Evolutionary conservation across 1,140 invertebrate species (phyloP).

Genomic region (Chironomus striatipennis): DNA sequence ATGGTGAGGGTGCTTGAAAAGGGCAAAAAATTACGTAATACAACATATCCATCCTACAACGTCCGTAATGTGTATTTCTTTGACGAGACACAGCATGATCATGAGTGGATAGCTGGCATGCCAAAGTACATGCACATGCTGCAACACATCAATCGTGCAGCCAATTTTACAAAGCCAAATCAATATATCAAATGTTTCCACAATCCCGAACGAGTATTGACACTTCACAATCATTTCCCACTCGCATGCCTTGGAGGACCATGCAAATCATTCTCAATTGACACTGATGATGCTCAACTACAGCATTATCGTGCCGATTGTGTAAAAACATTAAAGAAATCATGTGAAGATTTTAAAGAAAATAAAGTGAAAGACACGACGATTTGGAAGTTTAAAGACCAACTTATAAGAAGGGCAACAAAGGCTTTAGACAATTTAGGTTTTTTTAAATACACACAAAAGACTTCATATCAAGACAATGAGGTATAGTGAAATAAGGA

Average conservation of each 20-base stretch:
- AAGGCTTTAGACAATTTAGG: conserved; percentile 60
- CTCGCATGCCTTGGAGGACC: conserved; percentile 75
- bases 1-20: conserved; percentile 67
- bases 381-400: conserved; percentile 79
- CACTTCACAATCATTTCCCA: conserved; percentile 89
- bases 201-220: conserved; percentile 78
- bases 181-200: conserved; percentile 93
- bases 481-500: too few relatives aligned
- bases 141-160: conserved; percentile 82
- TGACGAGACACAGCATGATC: conserved; percentile 75
- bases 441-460: conserved; percentile 48
- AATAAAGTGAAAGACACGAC: conserved; percentile 76
- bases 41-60: conserved; percentile 73
- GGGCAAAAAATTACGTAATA: conserved; percentile 56
- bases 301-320: conserved; percentile 92
- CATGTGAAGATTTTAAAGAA: conserved; percentile 72
- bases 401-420: conserved; percentile 59
- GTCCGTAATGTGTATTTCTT: conserved; percentile 91
- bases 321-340: conserved; percentile 78
- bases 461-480: too few relatives aligned
- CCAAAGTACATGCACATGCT: conserved; percentile 90
- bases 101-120: conserved; percentile 73
- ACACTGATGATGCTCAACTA: conserved; percentile 74
- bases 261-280: conserved; percentile 79
- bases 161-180: conserved; percentile 87